Evolutionary conservation across 2,888 invertebrate species (phyloP), one percentile per base, ranked within the genome.

Genomic region (Lymantria dispar): DNA sequence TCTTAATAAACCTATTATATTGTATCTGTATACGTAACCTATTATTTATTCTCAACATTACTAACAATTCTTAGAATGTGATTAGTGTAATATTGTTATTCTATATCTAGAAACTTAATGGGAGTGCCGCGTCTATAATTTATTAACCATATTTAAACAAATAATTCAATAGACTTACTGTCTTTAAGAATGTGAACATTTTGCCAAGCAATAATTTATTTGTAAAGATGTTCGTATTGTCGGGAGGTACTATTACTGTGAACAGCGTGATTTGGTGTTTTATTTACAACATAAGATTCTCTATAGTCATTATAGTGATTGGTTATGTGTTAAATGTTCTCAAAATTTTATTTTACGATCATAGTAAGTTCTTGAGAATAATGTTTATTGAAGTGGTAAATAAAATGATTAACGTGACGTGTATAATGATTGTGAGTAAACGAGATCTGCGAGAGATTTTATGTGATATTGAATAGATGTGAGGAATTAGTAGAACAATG

Each of bases 321-420:
- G 75, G 78, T 31, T 80, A 80, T 47, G 55, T 76, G 11, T 68
- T 69, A 56, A 59, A 81, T 58, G 74, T 78, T 56, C 52, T 84
- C 46, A 81, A 81, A 60, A 45, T 86, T 11, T 45, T 80, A 47
- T 71, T 81, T 60, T 81, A 80, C 64, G 80, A 71, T 52, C 76
- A 70, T 58, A 79, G 86, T 87, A 60, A 76, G 83, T 47, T 33
- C 22, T 33, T 33, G 33, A 33, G 3, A 33, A 33, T 33, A 8
- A 33, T 7, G 3, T 33, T 33, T 33, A 33, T 33, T 33, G 1
- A 22, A 2, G 2, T 22, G 22, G 22, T 22, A 22, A 3, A 22
- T 3, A 22, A 22, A 22, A 22, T 22, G 2, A 22, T 22, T 22
- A 2, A 22, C 5, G 22, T 22, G 5, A 22, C 5, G 5, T 22